Evolutionary conservation across 2,113 vertebrate species (phyloP), one percentile per base, ranked within the genome.

Genomic region (Setophaga kirtlandii): DNA sequence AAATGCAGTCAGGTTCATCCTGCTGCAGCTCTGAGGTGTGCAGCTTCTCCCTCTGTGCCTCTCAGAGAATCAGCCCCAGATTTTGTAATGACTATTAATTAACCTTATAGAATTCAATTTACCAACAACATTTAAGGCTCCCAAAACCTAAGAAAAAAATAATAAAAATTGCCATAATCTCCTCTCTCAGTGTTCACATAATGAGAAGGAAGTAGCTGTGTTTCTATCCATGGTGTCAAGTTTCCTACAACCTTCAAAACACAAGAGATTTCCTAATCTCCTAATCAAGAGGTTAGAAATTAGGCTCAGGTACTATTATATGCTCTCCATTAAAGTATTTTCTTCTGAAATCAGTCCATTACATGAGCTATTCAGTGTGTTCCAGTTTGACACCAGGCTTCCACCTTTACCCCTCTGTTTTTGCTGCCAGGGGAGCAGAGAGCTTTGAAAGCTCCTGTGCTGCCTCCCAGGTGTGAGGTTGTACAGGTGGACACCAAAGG

Each of bases 231-330:
- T 8, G 62, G 71, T 44, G 9, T 44, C 83, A 50, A 44, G 11
- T 42, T 77, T 77, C 27, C 63, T 44, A 8, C 37, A 60, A 27
- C 4, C 21, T 50, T 27, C 31, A 31, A 59, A 59, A 22, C 33
- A 37, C 21, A 11, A 44, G 46, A 52, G 37, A 68, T 86, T 86
- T 68, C 53, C 53, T 60, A 22, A 77, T 37, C 44, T 17, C 60
- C 44, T 35, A 59, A 52, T 37, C 53, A 44, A 70, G 23, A 63
- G 7, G 30, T 33, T 5, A 76, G 24, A 77, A 76, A 83, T 65
- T 16, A 69, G 44, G 20, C 15, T 63, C 0, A 0, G 15, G 6
- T 87, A 21, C 65, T 82, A 21, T n/a, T 70, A 28, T 7, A 42
- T 7, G n/a, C 6, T 37, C 28, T 44, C 11, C 9, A 47, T 67